A percentile compares a stretch with the other conserved stretches of the same genome.
Conservation (phyloP, 1,140 invertebrate genomes). For the Solenopsis fugax region DNA sequence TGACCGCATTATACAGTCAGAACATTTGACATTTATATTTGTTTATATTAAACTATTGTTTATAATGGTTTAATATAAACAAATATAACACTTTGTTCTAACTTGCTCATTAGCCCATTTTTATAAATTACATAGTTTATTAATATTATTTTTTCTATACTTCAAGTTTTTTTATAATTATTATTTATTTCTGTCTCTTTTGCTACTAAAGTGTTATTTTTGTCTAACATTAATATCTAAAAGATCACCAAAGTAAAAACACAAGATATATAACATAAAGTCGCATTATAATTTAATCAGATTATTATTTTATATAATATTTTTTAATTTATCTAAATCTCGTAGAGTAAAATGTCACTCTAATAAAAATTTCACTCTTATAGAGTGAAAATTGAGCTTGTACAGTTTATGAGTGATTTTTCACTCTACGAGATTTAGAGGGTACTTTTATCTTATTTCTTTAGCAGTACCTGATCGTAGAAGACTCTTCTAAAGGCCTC, state of each 20-base stretch:
- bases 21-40: too few relatives aligned
- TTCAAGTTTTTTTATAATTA: neutral
- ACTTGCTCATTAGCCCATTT: too few relatives aligned
- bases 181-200: neutral
- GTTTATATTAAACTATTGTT: too few relatives aligned
- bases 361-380: too few relatives aligned
- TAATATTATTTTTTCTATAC: neutral
- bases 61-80: too few relatives aligned
- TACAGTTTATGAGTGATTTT: too few relatives aligned
- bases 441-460: neutral
- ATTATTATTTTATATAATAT: slow-evolving; percentile 11
- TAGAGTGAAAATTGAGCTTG: too few relatives aligned
- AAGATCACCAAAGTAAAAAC: neutral
- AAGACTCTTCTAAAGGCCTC: slow-evolving; percentile 89
- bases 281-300: neutral
- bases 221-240: neutral
- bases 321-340: neutral
- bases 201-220: neutral
- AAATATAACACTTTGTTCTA: too few relatives aligned
- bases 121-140: neutral
- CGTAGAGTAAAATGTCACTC: too few relatives aligned
- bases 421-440: too few relatives aligned
- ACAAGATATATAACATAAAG: neutral
- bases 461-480: slow-evolving; percentile 88
- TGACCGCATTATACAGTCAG: too few relatives aligned